Base-by-base conservation (phyloP, 2,113 vertebrate species). In the Rhabdornis inornatus region DNA sequence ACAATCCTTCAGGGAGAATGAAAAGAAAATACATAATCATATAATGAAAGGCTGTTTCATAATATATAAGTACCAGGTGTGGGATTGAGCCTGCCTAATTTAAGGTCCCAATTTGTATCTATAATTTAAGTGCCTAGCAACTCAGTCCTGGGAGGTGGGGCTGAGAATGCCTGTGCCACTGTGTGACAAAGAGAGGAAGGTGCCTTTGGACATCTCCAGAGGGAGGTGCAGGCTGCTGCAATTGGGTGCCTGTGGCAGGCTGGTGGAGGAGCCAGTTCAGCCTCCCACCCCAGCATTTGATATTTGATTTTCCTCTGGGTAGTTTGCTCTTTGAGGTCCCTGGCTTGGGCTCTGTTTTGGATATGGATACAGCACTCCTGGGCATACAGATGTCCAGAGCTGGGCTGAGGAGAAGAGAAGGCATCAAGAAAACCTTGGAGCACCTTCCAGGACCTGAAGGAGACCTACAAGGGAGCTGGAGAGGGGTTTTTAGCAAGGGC, bases 41-140 rank as follows among this genome's bases (percentile, higher is more conserved):
- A 25, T 77, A 87, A 94, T 90, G 91, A 95, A 83, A 80, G 63
- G 37, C 59, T 95, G 59, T 56, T 95, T 87, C 84, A 83, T 91
- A 95, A 92, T 91, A 85, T n/a, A 66, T 91, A 93, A 90, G 71
- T 87, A 86, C 78, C 84, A 96, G 84, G 78, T 89, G 91, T 94
- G 68, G 86, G 92, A 89, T n/a, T 90, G 72, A 92, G 71, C 35
- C 83, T 93, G 57, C 77, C 70, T 90, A 90, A 92, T 95, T 95
- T 91, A 65, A 84, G 39, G 66, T 88, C 70, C 55, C 56, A 81
- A 52, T 92, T 90, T 93, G 76, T 93, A 84, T 87, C 70, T 74
- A n/a, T 66, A 50, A 85, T 83, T 90, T 83, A 77, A 88, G 23
- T 15, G 30, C 87, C 52, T 88, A 70, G 78, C 91, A 94, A 96